Evolutionary conservation across 2,888 invertebrate species (phyloP).

Genomic region (Aphidius colemani): DNA sequence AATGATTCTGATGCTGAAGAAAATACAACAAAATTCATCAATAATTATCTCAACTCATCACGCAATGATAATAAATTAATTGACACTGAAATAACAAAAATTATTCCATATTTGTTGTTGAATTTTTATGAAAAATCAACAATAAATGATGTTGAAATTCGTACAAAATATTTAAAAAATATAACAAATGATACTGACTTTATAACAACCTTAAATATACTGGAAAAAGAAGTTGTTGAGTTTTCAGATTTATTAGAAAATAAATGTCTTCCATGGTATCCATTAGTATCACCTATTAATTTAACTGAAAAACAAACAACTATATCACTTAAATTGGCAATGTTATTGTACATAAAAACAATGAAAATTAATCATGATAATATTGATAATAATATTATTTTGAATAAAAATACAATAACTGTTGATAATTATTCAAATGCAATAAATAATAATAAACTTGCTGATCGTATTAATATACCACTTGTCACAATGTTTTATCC

Average conservation of each 20-base stretch:
- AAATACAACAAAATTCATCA: constrained; percentile 34
- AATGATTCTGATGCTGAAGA: background rate
- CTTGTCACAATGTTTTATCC: background rate
- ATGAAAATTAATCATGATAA: background rate
- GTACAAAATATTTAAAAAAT: background rate
- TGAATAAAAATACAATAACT: background rate
- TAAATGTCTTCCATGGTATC: constrained; percentile 22
- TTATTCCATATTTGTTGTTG: constrained; percentile 54
- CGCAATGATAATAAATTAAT: constrained; percentile 9
- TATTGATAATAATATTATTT: background rate
- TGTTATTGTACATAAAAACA: constrained; percentile 5
- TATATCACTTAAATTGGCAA: background rate
- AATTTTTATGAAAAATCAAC: constrained; percentile 59
- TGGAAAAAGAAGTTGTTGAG: constrained; percentile 8
- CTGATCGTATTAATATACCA: background rate
- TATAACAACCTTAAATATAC: constrained; percentile 27
- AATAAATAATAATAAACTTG: background rate
- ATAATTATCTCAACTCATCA: constrained; percentile 38
- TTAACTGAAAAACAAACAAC: constrained; percentile 1
- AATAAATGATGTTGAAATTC: constrained; percentile 47
- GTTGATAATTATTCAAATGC: constrained; percentile 6
- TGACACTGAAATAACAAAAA: constrained; percentile 27
- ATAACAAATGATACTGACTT: constrained; percentile 42
- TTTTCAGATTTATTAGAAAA: constrained; percentile 2
- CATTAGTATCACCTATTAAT: background rate